Base-by-base conservation (phyloP, 2,888 invertebrate genomes). In the Caenorhabditis angaria region DNA sequence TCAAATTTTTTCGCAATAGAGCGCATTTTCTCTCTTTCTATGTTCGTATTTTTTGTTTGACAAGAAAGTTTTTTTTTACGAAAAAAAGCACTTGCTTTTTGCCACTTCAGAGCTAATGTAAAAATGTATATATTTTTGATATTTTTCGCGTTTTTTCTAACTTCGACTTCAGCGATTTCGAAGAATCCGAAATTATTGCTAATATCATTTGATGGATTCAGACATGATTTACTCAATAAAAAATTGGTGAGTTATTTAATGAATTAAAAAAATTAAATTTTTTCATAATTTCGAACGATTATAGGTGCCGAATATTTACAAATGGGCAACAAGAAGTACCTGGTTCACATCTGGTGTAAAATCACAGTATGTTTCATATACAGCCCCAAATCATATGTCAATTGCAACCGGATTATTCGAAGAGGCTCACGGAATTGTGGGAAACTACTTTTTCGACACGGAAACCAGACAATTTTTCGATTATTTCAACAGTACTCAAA, bases 371-470 rank as follows among this genome's bases (percentile, higher is more conserved):
- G 71, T 80, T 20, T 77, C 81, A 14, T 76, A 63, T 53, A 81
- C 81, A 0, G 80, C 78, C 6, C 77, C 81, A n/a, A 81, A 81
- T 60, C 81, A 81, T 56, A 80, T 81, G 78, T 73, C 75, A 18
- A 80, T 80, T 10, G 80, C 77, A 0, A 77, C 80, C 0, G 81
- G 82, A 41, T 47, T 77, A 35, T 74, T 61, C 48, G 80, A 82
- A 56, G 78, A 82, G 56, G 58, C 61, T 25, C 82, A 82, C 29
- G 82, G 82, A 41, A 78, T 82, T 32, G 80, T 82, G 25, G 76
- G 77, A 48, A 82, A 82, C 56, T 80, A 70, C 61, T 82, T 82
- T 65, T 82, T 70, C 66, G 78, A 80, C 58, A 25, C 69, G 18
- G 76, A 71, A 5, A 68, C 63, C 0, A 77, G 76, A 20, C 75